Evolutionary conservation across 2,113 vertebrate genomes (phyloP).

Genomic region (Nipponia nippon): DNA sequence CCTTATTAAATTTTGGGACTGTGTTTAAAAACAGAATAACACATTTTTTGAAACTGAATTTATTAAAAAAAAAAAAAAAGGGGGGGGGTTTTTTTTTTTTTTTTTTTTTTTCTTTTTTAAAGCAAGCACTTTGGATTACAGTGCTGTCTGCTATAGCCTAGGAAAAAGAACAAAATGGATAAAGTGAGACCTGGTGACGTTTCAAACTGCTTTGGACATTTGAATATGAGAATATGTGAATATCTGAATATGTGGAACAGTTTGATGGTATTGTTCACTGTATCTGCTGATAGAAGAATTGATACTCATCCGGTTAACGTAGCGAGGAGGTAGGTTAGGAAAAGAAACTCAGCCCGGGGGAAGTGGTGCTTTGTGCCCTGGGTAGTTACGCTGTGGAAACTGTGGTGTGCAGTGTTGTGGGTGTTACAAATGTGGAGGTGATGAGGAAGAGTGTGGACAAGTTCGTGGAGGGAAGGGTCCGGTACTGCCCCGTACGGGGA

Average conservation of each 20-base stretch:
- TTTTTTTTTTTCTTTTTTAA: not conserved
- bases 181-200: not conserved
- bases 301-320: not conserved
- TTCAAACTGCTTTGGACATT: not conserved
- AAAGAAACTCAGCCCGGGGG: not conserved
- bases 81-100: too few relatives aligned
- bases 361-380: not conserved
- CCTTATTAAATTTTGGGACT: not conserved
- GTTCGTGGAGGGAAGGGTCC: not conserved
- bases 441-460: too few relatives aligned
- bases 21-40: not conserved
- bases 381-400: not conserved
- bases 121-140: not conserved
- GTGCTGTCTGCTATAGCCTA: not conserved
- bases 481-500: rapidly evolving
- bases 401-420: not conserved
- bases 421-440: not conserved
- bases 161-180: not conserved
- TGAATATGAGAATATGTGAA: not conserved
- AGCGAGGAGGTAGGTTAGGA: not conserved
- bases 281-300: not conserved
- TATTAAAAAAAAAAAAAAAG: not conserved
- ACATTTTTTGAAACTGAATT: not conserved
- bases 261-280: not conserved
- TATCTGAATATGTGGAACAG: not conserved